These are phyloP conservation scores for Eristalis intricaria DNA, from an alignment of 2,888 invertebrate species.

Conservation along the genomic window DNA sequence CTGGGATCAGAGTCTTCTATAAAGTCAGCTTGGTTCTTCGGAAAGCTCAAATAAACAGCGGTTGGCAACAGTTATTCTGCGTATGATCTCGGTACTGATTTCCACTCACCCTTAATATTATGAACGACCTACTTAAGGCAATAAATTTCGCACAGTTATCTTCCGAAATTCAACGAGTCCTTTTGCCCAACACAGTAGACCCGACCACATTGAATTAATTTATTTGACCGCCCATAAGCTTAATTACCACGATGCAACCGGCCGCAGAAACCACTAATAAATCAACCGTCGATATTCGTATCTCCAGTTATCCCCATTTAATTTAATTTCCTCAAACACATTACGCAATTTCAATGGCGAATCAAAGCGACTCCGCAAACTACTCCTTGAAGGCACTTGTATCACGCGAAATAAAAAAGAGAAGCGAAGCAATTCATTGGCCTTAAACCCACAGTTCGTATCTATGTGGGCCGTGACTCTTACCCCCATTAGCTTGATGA, in stretches of 20 bases:
- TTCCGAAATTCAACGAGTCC: neutral
- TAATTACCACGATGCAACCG: constrained; percentile 34
- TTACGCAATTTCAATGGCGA: constrained; percentile 57
- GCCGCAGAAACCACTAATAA: constrained; percentile 46
- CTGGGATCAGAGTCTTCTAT: too few species aligned
- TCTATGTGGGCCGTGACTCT: neutral
- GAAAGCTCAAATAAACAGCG: too few species aligned
- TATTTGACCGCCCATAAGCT: constrained; percentile 19
- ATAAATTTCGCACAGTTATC: neutral
- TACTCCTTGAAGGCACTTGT: constrained; percentile 29
- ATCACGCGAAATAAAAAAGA: neutral
- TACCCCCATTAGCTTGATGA: constrained; percentile 66
- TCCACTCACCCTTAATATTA: too few species aligned
- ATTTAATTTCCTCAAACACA: constrained; percentile 60
- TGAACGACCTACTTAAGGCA: too few species aligned
- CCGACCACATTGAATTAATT: constrained; percentile 30
- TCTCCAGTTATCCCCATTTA: constrained; percentile 34
- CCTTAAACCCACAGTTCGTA: neutral
- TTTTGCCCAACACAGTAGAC: neutral
- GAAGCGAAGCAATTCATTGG: constrained; percentile 1
- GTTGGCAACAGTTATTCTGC: too few species aligned
- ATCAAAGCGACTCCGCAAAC: constrained; percentile 59
- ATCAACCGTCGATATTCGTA: constrained; percentile 27
- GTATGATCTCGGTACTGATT: too few species aligned
- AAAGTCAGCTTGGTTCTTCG: too few species aligned